phyloP scores from a whole-genome alignment of 2,113 vertebrate species.

The Dasyornis broadbenti region DNA sequence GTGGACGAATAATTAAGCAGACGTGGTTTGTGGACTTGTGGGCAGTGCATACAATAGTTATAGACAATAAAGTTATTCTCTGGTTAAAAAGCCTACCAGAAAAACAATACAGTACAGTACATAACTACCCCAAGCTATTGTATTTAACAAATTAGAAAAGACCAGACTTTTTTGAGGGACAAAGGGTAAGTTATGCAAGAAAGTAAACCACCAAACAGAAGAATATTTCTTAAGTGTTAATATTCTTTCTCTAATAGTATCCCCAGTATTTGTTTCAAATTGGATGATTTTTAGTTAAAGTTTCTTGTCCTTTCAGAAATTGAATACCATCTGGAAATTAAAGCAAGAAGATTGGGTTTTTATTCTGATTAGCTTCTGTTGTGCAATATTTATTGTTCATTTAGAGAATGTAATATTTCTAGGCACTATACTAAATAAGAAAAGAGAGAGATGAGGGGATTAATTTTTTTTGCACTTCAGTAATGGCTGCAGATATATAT shows the following conservation, averaged over 20 bases:
- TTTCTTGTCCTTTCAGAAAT: not conserved
- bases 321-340: slow-evolving; percentile 18
- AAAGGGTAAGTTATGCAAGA: slow-evolving; percentile 16
- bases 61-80: slow-evolving; percentile 37
- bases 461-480: not conserved
- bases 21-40: slow-evolving; percentile 39
- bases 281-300: slow-evolving; percentile 28
- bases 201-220: not conserved
- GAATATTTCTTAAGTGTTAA: not conserved
- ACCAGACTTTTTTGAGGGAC: not conserved
- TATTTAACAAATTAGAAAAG: slow-evolving; percentile 7
- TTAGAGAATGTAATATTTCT: not conserved
- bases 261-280: not conserved
- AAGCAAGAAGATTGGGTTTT: not conserved
- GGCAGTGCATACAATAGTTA: slow-evolving; percentile 25
- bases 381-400: not conserved
- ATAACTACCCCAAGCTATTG: slow-evolving; percentile 32
- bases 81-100: not conserved
- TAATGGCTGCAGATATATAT: not conserved
- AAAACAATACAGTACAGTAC: not conserved
- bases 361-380: slow-evolving; percentile 11
- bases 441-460: not conserved
- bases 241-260: not conserved
- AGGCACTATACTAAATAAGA: not conserved
- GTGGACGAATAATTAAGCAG: slow-evolving; percentile 53